Conservation (phyloP, 2,797 vertebrate genomes). For the Eupleurogrammus muticus region DNA sequence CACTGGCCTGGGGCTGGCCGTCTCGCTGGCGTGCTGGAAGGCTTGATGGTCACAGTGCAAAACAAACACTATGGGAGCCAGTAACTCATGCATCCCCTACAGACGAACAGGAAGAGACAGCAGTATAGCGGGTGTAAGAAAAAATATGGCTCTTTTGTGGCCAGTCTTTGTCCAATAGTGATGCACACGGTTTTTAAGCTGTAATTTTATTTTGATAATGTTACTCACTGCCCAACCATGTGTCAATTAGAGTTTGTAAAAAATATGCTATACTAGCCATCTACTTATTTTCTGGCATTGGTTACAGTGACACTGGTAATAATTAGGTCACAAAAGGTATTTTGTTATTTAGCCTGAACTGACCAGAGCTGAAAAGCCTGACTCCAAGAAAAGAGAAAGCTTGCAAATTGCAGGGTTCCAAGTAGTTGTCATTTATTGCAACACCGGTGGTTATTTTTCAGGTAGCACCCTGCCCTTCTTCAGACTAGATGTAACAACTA, state of each 20-base stretch:
- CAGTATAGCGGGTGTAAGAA: slow-evolving; percentile 2
- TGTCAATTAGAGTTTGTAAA: slow-evolving; percentile 78
- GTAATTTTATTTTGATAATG: slow-evolving; percentile 71
- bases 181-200: slow-evolving; percentile 76
- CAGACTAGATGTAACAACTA: too few relatives aligned
- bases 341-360: slow-evolving; percentile 47
- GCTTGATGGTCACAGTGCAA: slow-evolving; percentile 98
- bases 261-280: slow-evolving; percentile 50
- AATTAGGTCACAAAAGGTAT: slow-evolving; percentile 59
- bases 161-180: slow-evolving; percentile 69
- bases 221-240: slow-evolving; percentile 62
- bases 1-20: slow-evolving; percentile 92
- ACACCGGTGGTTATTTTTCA: too few relatives aligned
- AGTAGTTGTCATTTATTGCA: too few relatives aligned
- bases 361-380: background rate
- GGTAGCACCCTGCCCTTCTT: too few relatives aligned
- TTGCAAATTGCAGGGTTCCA: too few relatives aligned
- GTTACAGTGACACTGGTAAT: slow-evolving; percentile 58
- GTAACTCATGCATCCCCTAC: slow-evolving; percentile 98
- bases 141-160: slow-evolving; percentile 58
- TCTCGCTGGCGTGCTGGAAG: slow-evolving; percentile 96
- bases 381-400: too few relatives aligned
- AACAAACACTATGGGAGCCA: slow-evolving; percentile 96
- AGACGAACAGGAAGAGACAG: slow-evolving; percentile 21
- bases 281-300: slow-evolving; percentile 60